Evolutionary conservation across 37 sponge, comb jelly and placozoan genomes (phyloP), one percentile per base, ranked within the genome.

Genomic region (Ianthella basta): DNA sequence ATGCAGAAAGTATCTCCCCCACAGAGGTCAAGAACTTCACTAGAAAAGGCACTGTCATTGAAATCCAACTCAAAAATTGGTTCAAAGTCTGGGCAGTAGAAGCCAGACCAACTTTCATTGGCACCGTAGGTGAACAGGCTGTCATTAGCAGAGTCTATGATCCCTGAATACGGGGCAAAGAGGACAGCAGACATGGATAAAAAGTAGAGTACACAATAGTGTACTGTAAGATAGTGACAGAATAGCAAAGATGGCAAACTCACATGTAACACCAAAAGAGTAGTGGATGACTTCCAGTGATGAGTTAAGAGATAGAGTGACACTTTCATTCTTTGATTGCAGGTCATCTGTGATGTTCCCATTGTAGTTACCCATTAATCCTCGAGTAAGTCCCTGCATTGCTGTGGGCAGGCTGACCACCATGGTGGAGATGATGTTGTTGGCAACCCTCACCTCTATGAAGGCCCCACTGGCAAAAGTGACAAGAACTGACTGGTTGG

Each of bases 11-110:
- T 19, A 55, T 86, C 83, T 41, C 77, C 72, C 38, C 54, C 68
- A 82, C 91, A 90, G 1, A 86, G 13, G 6, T 35, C 44, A 16
- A 65, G 80, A 41, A 87, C 86, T 83, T 79, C 15, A 18, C 69
- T 55, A 36, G 86, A 80, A 5, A 86, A 37, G 10, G 12, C 44
- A 0, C n/a, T n/a, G n/a, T 77, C 53, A 56, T 56, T 57, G 37
- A 90, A 90, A 21, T 23, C 61, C 41, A 82, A 60, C 37, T 50
- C 80, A 90, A 79, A 86, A 13, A 86, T n/a, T 36, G 87, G 91
- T 38, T 60, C 55, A 59, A 83, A 90, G 10, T 61, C 57, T 30
- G 91, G 91, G 32, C 55, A 29, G 60, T 86, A 86, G 69, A 79
- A 90, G 0, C 30, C 60, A 20, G 30, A 24, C 86, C 86, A 90